Conservation (phyloP, 2,113 vertebrate species). For the Rafetus swinhoei region DNA sequence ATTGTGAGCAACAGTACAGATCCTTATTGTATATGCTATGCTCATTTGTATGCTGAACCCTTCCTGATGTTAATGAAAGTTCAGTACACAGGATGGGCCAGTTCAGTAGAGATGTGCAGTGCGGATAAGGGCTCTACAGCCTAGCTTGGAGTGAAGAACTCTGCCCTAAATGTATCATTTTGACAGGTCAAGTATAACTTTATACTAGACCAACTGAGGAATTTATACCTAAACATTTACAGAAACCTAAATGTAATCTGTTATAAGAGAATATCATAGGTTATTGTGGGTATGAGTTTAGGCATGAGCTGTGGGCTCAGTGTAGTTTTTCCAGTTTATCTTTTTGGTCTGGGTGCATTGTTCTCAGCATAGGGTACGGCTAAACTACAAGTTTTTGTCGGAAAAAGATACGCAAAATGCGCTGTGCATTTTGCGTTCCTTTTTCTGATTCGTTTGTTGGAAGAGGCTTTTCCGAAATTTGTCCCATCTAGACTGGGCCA, state of each 20-base stretch:
- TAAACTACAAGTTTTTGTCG: too few relatives aligned
- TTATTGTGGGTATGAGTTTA: neutral
- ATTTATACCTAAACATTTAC: neutral
- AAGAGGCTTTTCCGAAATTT: too few relatives aligned
- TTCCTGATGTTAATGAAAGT: slow-evolving; percentile 20
- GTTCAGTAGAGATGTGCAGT: neutral
- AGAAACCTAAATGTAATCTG: neutral
- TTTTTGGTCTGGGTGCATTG: too few relatives aligned
- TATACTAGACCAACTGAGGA: neutral
- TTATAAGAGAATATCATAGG: neutral
- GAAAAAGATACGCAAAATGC: too few relatives aligned
- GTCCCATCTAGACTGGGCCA: too few relatives aligned
- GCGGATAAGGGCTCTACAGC: neutral
- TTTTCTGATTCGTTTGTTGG: too few relatives aligned
- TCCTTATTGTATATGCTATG: neutral
- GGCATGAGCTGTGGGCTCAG: too few relatives aligned
- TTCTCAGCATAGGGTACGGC: too few relatives aligned
- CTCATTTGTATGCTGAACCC: neutral
- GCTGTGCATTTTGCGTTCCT: too few relatives aligned
- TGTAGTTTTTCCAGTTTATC: too few relatives aligned
- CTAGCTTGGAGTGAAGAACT: neutral
- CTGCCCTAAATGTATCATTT: neutral
- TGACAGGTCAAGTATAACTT: neutral
- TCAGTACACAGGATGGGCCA: neutral
- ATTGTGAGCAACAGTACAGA: neutral